Conservation (phyloP, 2,797 vertebrate species). For the Myotis daubentonii region DNA sequence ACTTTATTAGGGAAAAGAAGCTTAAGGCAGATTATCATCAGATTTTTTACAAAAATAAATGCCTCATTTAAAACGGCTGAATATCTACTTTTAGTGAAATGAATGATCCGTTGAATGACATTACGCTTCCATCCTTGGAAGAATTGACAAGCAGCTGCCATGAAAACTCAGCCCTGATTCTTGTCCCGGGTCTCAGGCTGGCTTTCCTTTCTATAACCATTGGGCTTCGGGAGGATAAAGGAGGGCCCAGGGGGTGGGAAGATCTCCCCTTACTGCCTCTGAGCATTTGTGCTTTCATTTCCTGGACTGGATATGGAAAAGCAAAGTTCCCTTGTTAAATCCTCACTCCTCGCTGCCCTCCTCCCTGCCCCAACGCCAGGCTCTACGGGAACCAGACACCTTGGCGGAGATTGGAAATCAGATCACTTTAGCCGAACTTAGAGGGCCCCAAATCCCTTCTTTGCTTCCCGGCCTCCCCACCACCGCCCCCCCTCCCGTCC, state of each 20-base stretch:
- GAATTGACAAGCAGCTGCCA: background rate
- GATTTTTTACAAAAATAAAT: background rate
- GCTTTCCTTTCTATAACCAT: background rate
- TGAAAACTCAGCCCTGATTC: background rate
- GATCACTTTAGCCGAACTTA: fast-evolving
- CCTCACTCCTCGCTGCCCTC: background rate
- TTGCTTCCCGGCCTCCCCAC: too few relatives aligned
- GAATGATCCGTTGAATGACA: background rate
- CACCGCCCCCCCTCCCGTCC: fast-evolving
- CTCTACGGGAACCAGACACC: background rate
- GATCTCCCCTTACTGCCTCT: background rate
- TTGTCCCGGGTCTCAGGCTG: background rate
- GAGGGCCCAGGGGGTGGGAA: background rate
- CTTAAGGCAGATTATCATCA: background rate
- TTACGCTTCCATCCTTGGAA: background rate
- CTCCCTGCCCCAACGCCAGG: background rate
- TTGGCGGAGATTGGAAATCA: background rate
- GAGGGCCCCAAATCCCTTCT: background rate
- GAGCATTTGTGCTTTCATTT: conserved; percentile 55
- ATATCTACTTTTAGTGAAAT: background rate
- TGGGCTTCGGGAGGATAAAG: background rate
- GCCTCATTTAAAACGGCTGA: background rate
- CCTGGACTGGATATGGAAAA: conserved; percentile 30
- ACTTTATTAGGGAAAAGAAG: background rate
- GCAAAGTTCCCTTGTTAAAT: background rate